phyloP scores from a whole-genome alignment of 2,888 invertebrate species.

The Chalcis sispes region DNA sequence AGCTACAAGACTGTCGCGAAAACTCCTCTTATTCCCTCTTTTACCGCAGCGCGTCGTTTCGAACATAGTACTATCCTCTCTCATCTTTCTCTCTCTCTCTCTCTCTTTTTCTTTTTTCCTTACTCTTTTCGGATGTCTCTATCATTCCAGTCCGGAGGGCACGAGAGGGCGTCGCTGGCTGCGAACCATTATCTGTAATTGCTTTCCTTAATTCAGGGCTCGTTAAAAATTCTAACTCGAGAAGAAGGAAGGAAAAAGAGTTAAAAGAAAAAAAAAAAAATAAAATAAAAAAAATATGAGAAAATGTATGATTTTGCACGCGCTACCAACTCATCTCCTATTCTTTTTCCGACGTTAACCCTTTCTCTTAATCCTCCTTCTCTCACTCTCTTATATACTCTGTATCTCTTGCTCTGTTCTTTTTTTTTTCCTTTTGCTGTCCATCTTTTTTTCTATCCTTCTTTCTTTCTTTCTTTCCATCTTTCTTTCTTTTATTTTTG shows the following conservation, averaged over 20 bases:
- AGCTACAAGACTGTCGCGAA: slow-evolving; percentile 16
- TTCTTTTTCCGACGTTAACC: slow-evolving; percentile 25
- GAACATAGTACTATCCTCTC: background rate
- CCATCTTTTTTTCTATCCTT: background rate
- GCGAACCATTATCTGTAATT: slow-evolving; percentile 71
- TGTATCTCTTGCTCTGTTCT: background rate
- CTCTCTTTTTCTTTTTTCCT: slow-evolving; percentile 7
- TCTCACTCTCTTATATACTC: background rate
- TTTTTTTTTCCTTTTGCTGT: background rate
- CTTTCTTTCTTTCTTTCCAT: background rate
- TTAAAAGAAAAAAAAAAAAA: slow-evolving; percentile 5
- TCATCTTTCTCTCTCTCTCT: background rate
- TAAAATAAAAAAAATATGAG: background rate
- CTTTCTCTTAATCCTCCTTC: background rate
- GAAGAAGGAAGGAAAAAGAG: background rate
- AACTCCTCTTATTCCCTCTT: background rate
- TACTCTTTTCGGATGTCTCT: slow-evolving; percentile 35
- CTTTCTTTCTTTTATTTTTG: background rate
- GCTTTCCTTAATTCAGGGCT: slow-evolving; percentile 69
- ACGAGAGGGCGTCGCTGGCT: slow-evolving; percentile 60
- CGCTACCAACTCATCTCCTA: slow-evolving; percentile 22
- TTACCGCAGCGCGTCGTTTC: slow-evolving; percentile 3
- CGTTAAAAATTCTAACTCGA: slow-evolving; percentile 53
- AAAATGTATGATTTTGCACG: slow-evolving; percentile 36
- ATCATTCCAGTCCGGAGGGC: slow-evolving; percentile 55